phyloP scores from a whole-genome alignment of 92 coral and sea anemone genomes.

The Scolanthus callimorphus region DNA sequence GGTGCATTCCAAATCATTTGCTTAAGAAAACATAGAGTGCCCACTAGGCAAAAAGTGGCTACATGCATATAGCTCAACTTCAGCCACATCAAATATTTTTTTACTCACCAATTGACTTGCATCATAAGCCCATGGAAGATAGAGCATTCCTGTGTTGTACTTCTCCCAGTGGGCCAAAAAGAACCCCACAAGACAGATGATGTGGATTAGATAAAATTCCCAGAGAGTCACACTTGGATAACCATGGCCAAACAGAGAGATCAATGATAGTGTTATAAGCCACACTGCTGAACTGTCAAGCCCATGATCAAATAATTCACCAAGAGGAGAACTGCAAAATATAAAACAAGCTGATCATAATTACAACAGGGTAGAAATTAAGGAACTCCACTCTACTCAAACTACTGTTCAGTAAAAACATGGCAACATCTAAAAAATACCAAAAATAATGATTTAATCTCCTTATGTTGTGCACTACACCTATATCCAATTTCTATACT shows the following conservation, averaged over 20 bases:
- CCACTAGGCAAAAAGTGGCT: too few relatives aligned
- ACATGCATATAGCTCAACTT: too few relatives aligned
- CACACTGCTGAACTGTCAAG: slow-evolving; percentile 92
- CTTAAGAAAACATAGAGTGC: too few relatives aligned
- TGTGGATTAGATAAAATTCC: slow-evolving; percentile 60
- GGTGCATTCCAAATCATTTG: background rate
- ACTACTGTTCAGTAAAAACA: too few relatives aligned
- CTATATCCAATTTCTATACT: too few relatives aligned
- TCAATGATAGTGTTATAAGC: slow-evolving; percentile 67
- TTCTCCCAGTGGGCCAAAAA: slow-evolving; percentile 96
- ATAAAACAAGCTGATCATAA: background rate
- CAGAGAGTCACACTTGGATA: slow-evolving; percentile 46
- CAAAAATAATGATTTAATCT: too few relatives aligned
- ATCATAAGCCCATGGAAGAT: slow-evolving; percentile 95
- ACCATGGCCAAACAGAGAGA: slow-evolving; percentile 86
- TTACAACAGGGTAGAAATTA: too few relatives aligned
- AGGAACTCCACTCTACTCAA: too few relatives aligned
- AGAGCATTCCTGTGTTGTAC: slow-evolving; percentile 87
- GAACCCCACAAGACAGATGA: slow-evolving; percentile 76
- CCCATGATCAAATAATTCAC: slow-evolving; percentile 98
- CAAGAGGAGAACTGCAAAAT: slow-evolving; percentile 83
- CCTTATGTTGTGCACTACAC: too few relatives aligned
- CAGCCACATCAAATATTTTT: too few relatives aligned
- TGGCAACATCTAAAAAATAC: too few relatives aligned
- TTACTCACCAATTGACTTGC: slow-evolving; percentile 83